Evolutionary conservation across 2,888 invertebrate genomes (phyloP).

Genomic region (Eubasilissa splendida): DNA sequence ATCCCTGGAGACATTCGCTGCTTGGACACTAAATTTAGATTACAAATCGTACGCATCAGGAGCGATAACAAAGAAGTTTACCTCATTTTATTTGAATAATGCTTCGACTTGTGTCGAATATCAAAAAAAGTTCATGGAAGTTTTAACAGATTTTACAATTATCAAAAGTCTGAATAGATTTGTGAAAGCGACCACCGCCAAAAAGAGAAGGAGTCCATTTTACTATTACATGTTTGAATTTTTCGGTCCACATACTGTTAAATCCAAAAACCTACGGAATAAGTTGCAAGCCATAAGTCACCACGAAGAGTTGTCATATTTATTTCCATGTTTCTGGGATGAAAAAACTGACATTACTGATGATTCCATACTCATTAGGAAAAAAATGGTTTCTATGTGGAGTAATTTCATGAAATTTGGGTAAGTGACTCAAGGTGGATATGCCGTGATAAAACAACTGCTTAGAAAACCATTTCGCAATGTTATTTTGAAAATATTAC

Average conservation of each 20-base stretch:
- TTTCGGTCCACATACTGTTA: slow-evolving; percentile 20
- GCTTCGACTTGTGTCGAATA: slow-evolving; percentile 15
- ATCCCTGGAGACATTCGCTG: slow-evolving; percentile 18
- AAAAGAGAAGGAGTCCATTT: slow-evolving; percentile 2
- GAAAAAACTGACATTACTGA: background rate
- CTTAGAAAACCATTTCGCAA: no score
- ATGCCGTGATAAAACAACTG: no score
- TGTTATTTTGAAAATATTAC: no score
- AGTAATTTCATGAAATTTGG: slow-evolving; percentile 31
- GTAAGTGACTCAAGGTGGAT: background rate
- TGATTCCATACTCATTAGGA: slow-evolving; percentile 25
- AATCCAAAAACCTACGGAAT: background rate
- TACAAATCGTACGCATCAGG: slow-evolving; percentile 14
- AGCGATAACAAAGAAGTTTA: slow-evolving; percentile 25
- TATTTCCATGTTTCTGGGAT: slow-evolving; percentile 33
- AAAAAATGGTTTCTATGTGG: slow-evolving; percentile 38
- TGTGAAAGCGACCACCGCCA: slow-evolving; percentile 13
- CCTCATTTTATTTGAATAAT: slow-evolving; percentile 28
- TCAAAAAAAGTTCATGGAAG: slow-evolving; percentile 14
- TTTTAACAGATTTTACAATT: slow-evolving; percentile 20
- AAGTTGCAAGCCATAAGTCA: slow-evolving; percentile 13
- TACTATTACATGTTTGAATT: slow-evolving; percentile 32
- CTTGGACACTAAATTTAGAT: slow-evolving; percentile 10
- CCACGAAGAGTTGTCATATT: slow-evolving; percentile 30
- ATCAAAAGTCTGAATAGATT: slow-evolving; percentile 30